phyloP scores from a whole-genome alignment of 2,797 vertebrate species.

The Characodon lateralis region DNA sequence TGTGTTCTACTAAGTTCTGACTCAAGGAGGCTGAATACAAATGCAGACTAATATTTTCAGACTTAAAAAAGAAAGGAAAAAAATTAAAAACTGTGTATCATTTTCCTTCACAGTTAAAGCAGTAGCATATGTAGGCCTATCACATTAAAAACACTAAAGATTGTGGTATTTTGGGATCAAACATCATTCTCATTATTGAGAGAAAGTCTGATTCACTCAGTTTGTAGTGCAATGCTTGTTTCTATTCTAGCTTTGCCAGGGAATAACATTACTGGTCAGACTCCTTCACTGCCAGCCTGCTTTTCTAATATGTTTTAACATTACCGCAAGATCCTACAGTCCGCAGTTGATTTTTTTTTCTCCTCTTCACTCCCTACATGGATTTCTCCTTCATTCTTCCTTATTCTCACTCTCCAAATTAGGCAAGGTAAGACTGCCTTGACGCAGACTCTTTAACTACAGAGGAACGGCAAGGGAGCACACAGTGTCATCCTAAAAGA shows the following conservation, averaged over 20 bases:
- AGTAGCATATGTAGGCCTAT: not conserved
- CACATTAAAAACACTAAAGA: not conserved
- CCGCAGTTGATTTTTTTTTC: conserved; percentile 29
- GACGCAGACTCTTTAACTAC: conserved; percentile 12
- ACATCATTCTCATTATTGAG: not conserved
- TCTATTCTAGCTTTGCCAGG: not conserved
- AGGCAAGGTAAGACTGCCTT: conserved; percentile 27
- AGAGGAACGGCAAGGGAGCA: conserved; percentile 24
- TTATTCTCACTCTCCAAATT: conserved; percentile 25
- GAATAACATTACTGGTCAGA: not conserved
- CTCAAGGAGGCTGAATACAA: not conserved
- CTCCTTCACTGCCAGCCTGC: not conserved
- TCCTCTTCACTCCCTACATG: conserved; percentile 28
- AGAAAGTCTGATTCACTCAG: not conserved
- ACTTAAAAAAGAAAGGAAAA: not conserved
- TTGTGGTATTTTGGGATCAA: not conserved
- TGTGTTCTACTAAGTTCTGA: not conserved
- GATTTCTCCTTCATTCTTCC: conserved; percentile 29
- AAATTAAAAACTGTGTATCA: not conserved
- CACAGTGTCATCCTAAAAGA: conserved; percentile 21
- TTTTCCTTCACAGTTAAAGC: not conserved
- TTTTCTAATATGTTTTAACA: not conserved
- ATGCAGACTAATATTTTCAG: not conserved
- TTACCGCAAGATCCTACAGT: conserved; percentile 18
- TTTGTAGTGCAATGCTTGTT: not conserved